Base-by-base conservation (phyloP, 2,888 invertebrate species). In the Lagria hirta region DNA sequence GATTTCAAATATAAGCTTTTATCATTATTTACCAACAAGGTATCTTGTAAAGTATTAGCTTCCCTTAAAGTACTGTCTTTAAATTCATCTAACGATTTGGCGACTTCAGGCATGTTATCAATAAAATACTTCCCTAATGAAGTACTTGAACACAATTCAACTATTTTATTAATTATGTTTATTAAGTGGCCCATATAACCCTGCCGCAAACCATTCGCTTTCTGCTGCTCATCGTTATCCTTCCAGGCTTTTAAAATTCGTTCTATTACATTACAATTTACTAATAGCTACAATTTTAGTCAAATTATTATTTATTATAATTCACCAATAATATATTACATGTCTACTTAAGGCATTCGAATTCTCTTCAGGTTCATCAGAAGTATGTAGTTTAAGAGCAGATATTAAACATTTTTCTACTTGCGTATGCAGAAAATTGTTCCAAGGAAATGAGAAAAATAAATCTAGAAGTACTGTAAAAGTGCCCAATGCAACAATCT, bases 401-500 rank as follows among this genome's bases (percentile, higher is more conserved):
- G 83, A 78, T 48, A 78, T 76, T 58, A 94, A 73, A 69, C 89
- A 86, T 70, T 84, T 81, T 70, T 86, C 84, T 56, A 92, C 87
- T 75, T 92, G 89, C 55, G 86, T 86, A 74, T 97, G 96, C 68
- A 97, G 79, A 76, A 97, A 95, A 78, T 94, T 96, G 77, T 97
- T 96, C 87, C 92, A 86, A 53, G 84, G 81, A 75, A 88, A 91
- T 70, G 81, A 79, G 75, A 94, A 91, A 78, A 93, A 88, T 73
- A 96, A 78, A 71, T 92, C 87, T 80, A 94, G 74, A 62, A 87
- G 75, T 61, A 80, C 73, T 57, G 74, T 73, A 61, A 81, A 77
- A 22, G 81, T 82, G 51, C 79, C 80, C 36, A 68, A 50, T 4
- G 51, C 48, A 41, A 71, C 73, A 65, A 80, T 75, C 71, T 85